phyloP scores from a whole-genome alignment of 2,888 invertebrate genomes.

The Lucinisca nassula region DNA sequence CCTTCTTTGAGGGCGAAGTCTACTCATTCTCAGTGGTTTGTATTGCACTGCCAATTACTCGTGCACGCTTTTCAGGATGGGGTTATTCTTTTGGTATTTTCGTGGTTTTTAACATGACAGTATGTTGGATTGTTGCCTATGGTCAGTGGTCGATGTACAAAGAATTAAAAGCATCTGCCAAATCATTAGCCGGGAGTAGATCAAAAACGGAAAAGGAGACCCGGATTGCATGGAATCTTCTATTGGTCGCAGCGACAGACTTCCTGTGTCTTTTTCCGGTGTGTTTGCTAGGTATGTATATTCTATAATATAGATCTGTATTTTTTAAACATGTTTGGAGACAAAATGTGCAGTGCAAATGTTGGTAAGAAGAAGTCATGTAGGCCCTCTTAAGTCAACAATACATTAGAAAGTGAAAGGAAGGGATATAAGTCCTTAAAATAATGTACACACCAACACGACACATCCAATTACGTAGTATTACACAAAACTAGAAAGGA shows the following conservation, averaged over 20 bases:
- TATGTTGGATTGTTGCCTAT: constrained; percentile 81
- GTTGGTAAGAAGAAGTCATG: no score
- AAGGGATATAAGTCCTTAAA: no score
- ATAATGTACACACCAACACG: no score
- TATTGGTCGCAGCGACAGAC: constrained; percentile 81
- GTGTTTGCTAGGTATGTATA: constrained; percentile 47
- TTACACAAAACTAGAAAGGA: no score
- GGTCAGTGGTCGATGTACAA: constrained; percentile 85
- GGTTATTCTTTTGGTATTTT: constrained; percentile 85
- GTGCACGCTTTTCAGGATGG: constrained; percentile 85
- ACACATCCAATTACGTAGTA: no score
- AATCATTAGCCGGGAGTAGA: neutral
- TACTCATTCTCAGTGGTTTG: constrained; percentile 84
- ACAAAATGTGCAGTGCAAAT: no score
- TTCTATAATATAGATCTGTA: no score
- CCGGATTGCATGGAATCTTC: constrained; percentile 81
- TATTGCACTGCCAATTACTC: constrained; percentile 85
- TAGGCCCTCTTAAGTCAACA: no score
- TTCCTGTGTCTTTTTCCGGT: constrained; percentile 84
- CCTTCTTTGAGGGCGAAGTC: constrained; percentile 82
- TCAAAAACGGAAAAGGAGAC: constrained; percentile 52
- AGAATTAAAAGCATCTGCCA: constrained; percentile 48
- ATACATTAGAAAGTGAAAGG: no score
- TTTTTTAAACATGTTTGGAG: no score
- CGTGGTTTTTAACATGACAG: constrained; percentile 81